Evolutionary conservation across 2,113 vertebrate species (phyloP).

Genomic region (Ceyx melanurus): DNA sequence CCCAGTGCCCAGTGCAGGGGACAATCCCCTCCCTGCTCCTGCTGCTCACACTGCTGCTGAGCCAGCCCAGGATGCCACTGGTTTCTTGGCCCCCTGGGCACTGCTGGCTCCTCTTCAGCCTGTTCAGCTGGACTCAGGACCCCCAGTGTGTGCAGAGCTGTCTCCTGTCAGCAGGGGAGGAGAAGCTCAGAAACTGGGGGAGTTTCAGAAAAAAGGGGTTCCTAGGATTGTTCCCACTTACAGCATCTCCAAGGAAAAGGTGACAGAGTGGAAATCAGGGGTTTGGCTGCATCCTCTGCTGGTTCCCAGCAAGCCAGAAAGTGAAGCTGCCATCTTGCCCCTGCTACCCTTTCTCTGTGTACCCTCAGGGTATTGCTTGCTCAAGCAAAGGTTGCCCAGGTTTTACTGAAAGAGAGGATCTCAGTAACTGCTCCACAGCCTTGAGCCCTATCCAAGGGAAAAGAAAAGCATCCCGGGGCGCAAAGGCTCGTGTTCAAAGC

Average conservation of each 20-base stretch:
- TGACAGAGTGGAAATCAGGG: rapidly evolving
- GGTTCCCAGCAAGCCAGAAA: neutral
- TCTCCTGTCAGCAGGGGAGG: neutral
- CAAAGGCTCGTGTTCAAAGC: neutral
- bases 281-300: neutral
- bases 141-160: rapidly evolving
- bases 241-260: neutral
- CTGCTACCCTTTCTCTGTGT: neutral
- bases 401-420: neutral
- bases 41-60: too few relatives aligned
- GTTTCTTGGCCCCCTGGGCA: too few relatives aligned
- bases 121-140: too few relatives aligned
- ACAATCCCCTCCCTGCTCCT: too few relatives aligned
- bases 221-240: neutral
- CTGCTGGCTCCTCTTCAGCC: too few relatives aligned
- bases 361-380: neutral
- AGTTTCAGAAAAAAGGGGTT: neutral
- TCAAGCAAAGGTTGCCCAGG: neutral
- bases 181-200: neutral
- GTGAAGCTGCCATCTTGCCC: rapidly evolving
- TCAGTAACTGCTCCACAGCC: neutral
- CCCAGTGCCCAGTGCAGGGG: too few relatives aligned
- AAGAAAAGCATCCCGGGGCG: neutral
- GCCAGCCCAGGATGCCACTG: too few relatives aligned
- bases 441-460: neutral